phyloP scores from a whole-genome alignment of 2,797 vertebrate species.

The Tachyglossus aculeatus region DNA sequence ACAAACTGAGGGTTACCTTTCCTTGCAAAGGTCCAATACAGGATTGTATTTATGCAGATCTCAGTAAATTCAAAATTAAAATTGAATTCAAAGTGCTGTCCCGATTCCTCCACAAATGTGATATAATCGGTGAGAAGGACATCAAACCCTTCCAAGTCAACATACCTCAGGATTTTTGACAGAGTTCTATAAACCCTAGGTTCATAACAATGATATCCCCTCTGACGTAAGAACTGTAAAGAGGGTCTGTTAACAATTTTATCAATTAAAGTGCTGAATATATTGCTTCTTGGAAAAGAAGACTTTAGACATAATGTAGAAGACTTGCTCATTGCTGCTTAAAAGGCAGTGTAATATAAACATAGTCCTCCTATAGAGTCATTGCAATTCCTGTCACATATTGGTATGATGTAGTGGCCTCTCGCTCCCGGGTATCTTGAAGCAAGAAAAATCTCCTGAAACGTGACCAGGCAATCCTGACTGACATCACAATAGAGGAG shows the following conservation, averaged over 20 bases:
- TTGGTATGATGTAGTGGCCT: constrained; percentile 20
- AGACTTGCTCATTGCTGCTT: constrained; percentile 56
- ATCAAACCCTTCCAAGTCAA: constrained; percentile 58
- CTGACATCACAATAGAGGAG: constrained; percentile 53
- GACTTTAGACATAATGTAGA: constrained; percentile 41
- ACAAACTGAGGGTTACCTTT: constrained; percentile 61
- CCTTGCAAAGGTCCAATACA: constrained; percentile 67
- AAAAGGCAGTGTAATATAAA: neutral
- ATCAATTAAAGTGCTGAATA: constrained; percentile 62
- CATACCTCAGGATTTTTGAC: constrained; percentile 48
- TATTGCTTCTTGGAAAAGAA: constrained; percentile 50
- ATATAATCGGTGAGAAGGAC: constrained; percentile 64
- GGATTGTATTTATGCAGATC: constrained; percentile 67
- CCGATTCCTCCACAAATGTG: constrained; percentile 57
- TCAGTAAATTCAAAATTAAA: constrained; percentile 66
- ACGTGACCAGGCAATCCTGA: neutral
- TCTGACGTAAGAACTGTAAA: constrained; percentile 53
- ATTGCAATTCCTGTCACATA: constrained; percentile 33
- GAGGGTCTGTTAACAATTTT: constrained; percentile 52
- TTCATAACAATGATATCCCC: constrained; percentile 60
- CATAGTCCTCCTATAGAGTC: constrained; percentile 7
- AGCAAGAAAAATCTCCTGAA: constrained; percentile 1
- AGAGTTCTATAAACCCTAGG: constrained; percentile 62
- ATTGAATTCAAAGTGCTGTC: constrained; percentile 41
- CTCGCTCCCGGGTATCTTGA: constrained; percentile 7